A percentile compares a stretch with the other conserved stretches of the same genome.
Evolutionary conservation across 1,140 invertebrate species (phyloP).

Genomic region (Drosophila kikkawai): DNA sequence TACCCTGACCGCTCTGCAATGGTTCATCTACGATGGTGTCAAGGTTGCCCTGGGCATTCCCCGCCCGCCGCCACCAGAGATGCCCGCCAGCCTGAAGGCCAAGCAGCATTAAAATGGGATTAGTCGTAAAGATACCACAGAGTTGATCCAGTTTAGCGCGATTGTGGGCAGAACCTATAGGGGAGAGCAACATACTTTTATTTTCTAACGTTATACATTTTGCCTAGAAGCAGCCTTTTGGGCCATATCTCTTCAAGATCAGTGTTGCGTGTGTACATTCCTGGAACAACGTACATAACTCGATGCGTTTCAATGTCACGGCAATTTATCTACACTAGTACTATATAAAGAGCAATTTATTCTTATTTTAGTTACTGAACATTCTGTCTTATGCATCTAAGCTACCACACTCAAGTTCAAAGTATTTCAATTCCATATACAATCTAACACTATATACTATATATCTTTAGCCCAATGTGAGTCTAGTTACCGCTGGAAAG

Average conservation of each 20-base stretch:
- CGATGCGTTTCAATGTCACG: conserved; percentile 40
- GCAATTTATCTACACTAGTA: conserved; percentile 23
- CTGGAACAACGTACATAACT: conserved; percentile 23
- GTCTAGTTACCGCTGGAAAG: conserved; percentile 34
- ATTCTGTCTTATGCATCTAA: conserved; percentile 46
- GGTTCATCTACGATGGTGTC: conserved; percentile 99
- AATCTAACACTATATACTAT: conserved; percentile 24
- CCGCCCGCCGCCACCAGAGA: conserved; percentile 98
- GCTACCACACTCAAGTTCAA: conserved; percentile 56
- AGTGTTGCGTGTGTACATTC: conserved; percentile 54
- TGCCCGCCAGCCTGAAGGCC: conserved; percentile 97
- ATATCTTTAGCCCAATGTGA: conserved; percentile 36
- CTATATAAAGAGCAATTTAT: conserved; percentile 1
- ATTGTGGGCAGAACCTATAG: conserved; percentile 24
- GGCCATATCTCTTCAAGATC: conserved; percentile 14
- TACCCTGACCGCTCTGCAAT: conserved; percentile 99
- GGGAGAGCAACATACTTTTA: conserved; percentile 44
- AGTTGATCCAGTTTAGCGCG: conserved; percentile 39
- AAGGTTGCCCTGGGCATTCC: conserved; percentile 96
- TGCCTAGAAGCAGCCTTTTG: neutral
- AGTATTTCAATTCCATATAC: conserved; percentile 65
- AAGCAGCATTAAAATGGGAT: conserved; percentile 85
- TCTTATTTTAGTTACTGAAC: conserved; percentile 32
- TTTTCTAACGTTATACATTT: conserved; percentile 25
- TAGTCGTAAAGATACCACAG: conserved; percentile 35